Evolutionary conservation across 1,140 invertebrate species (phyloP).

Genomic region (Odontomachus brunneus): DNA sequence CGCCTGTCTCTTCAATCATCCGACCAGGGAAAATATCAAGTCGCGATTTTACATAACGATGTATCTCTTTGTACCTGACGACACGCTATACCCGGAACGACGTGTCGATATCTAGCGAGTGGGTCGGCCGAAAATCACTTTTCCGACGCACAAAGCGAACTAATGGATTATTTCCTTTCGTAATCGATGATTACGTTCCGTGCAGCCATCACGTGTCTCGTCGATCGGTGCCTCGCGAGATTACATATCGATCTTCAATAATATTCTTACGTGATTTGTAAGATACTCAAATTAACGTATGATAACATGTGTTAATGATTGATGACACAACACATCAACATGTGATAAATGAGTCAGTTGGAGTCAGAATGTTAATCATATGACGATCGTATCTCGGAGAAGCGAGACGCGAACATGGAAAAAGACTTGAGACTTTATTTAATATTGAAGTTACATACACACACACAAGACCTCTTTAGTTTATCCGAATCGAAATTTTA

Average conservation of each 20-base stretch:
- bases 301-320: no score
- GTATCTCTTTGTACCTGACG: not conserved
- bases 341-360: no score
- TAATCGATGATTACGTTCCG: not conserved
- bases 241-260: not conserved
- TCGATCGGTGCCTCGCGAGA: not conserved
- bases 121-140: not conserved
- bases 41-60: constrained; percentile 43
- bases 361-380: no score
- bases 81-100: not conserved
- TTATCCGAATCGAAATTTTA: no score
- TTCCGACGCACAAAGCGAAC: not conserved
- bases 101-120: not conserved
- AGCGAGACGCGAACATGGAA: no score
- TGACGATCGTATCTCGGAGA: no score
- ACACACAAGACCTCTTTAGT: no score
- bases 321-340: no score
- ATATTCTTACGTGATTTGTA: no score
- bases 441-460: no score
- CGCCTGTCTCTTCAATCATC: constrained; percentile 38
- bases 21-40: constrained; percentile 14
- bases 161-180: not conserved
- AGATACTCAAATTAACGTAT: no score
- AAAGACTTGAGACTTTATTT: no score
- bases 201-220: not conserved